phyloP scores from a whole-genome alignment of 2,797 vertebrate species.

The Gymnocypris eckloni region DNA sequence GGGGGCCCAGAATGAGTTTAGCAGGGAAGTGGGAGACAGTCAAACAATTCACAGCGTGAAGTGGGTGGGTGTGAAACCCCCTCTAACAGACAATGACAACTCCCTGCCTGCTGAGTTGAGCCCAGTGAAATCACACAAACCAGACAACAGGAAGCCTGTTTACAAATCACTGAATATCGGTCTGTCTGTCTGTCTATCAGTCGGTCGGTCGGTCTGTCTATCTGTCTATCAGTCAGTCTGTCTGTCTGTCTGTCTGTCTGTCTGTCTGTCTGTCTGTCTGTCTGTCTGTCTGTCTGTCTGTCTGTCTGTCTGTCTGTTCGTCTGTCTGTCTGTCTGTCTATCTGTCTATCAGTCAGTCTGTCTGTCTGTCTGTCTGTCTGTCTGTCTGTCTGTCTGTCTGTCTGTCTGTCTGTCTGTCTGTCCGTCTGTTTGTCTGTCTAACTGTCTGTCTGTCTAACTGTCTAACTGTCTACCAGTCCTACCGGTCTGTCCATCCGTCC shows the following conservation, averaged over 20 bases:
- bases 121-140: slow-evolving; percentile 1
- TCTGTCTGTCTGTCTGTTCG: rapidly evolving
- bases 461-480: too few species aligned
- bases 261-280: too few species aligned
- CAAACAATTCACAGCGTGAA: slow-evolving; percentile 26
- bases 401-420: rapidly evolving
- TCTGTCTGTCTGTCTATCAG: rapidly evolving
- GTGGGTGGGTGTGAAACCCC: slow-evolving; percentile 26
- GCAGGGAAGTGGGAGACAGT: neutral
- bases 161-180: neutral
- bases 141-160: neutral
- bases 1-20: slow-evolving; percentile 14
- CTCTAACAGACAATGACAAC: slow-evolving; percentile 32
- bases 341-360: rapidly evolving
- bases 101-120: slow-evolving; percentile 24
- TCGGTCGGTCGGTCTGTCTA: rapidly evolving
- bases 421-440: neutral
- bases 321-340: rapidly evolving
- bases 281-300: too few species aligned
- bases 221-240: rapidly evolving
- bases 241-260: neutral
- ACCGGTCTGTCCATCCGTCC: neutral
- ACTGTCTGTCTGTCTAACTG: neutral
- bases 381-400: rapidly evolving
- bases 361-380: neutral